Base-by-base conservation (phyloP, 2,888 invertebrate genomes). In the Schrankia costaestrigalis region DNA sequence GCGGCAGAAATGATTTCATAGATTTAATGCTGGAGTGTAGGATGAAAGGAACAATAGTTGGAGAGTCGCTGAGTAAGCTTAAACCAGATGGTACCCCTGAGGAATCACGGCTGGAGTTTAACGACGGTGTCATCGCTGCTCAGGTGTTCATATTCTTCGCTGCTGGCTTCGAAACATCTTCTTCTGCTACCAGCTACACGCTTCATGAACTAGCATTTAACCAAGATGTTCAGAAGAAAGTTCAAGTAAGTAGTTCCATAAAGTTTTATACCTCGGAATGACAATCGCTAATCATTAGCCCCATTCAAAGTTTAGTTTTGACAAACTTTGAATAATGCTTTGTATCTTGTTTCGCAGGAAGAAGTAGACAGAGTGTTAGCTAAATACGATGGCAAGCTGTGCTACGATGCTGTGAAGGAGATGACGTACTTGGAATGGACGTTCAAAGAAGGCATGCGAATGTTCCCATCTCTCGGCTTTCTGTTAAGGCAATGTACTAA, bases 81-180 rank as follows among this genome's bases (percentile, higher is more conserved):
- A 51, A 61, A 9, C 30, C 46, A 1, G 59, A 71, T 15, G 73
- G 70, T 0, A 42, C 49, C 0, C 56, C 73, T 0, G 44, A 56
- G 22, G 31, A 22, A 1, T 58, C 51, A 0, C 51, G 50, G 8
- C 24, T 71, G 26, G 60, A 71, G 19, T 41, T 71, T 29, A 60
- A 63, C 14, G 46, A 57, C 3, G 33, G 38, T 2, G 21, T 58
- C 7, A 54, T 72, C 17, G 48, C 47, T 1, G 65, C 74, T 0
- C 74, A 73, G 46, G 65, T 65, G 2, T 71, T 69, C 17, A 36
- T 74, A 7, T 74, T 75, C 35, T 75, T 74, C 24, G 60, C 53
- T 3, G 82, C 79, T 3, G 82, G 82, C 2, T 81, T 75, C 26
- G 80, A 81, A 48, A 79, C 82, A 0, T 75, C 79, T 0, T 75